phyloP scores from a whole-genome alignment of 1,140 invertebrate species.

The Thalassaphorura encarpata region DNA sequence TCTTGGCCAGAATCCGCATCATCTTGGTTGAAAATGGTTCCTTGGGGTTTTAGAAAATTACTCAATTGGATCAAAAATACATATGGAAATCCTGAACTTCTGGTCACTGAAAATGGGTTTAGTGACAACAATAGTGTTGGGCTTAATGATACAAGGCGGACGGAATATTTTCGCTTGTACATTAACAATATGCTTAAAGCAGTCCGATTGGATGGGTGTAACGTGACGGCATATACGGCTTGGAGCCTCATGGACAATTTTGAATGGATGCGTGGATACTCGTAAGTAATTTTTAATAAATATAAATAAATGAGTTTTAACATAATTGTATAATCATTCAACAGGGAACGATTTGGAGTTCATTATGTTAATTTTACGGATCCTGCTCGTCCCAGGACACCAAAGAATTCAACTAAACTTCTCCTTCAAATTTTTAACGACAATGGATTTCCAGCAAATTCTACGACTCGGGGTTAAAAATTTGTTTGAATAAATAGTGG shows the following conservation, averaged over 20 bases:
- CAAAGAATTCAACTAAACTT: conserved; percentile 36
- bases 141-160: conserved; percentile 16
- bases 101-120: conserved; percentile 33
- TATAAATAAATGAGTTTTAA: neutral
- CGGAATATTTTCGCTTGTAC: conserved; percentile 18
- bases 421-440: conserved; percentile 34
- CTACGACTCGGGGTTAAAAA: neutral
- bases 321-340: neutral
- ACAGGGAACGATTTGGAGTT: conserved; percentile 37
- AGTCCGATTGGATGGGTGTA: conserved; percentile 23
- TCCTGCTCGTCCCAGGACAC: conserved; percentile 34
- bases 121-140: conserved; percentile 20
- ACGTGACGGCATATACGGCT: conserved; percentile 22
- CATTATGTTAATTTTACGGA: conserved; percentile 40
- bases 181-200: conserved; percentile 28
- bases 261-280: conserved; percentile 44
- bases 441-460: conserved; percentile 34
- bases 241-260: conserved; percentile 21
- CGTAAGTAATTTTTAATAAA: conserved; percentile 3
- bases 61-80: conserved; percentile 31
- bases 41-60: conserved; percentile 24
- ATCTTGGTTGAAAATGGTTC: conserved; percentile 37
- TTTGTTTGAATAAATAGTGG: too few species aligned
- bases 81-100: conserved; percentile 29
- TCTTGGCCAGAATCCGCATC: neutral